These are phyloP conservation scores for Hoplias malabaricus DNA, from an alignment of 2,113 vertebrate genomes.

Conservation along the genomic window DNA sequence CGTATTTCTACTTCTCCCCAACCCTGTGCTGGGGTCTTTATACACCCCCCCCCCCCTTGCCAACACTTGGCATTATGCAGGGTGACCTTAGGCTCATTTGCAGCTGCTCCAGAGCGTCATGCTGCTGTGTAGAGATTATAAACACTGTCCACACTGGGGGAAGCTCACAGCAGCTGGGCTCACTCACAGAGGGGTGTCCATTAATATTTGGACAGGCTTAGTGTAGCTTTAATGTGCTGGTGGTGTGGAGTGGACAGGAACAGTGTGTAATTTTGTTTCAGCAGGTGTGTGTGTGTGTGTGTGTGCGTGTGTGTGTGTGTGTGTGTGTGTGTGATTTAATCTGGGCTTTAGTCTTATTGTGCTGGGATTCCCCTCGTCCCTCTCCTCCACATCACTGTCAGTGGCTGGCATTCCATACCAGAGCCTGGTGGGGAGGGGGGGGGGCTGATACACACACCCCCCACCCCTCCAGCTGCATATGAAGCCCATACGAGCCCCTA, in stretches of 20 bases:
- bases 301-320: too few relatives aligned
- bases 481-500: background rate
- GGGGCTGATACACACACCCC: background rate
- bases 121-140: too few relatives aligned
- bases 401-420: slow-evolving; percentile 78
- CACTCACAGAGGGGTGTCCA: too few relatives aligned
- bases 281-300: slow-evolving; percentile 79
- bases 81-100: too few relatives aligned
- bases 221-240: background rate
- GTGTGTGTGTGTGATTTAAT: slow-evolving; percentile 77
- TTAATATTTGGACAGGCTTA: too few relatives aligned
- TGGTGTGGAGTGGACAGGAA: background rate
- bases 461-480: background rate
- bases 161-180: too few relatives aligned
- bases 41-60: too few relatives aligned
- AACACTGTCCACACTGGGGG: too few relatives aligned
- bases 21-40: too few relatives aligned
- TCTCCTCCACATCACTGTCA: slow-evolving; percentile 71
- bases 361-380: slow-evolving; percentile 74
- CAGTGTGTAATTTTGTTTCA: slow-evolving; percentile 66
- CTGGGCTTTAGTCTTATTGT: slow-evolving; percentile 76
- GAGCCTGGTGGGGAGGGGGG: slow-evolving; percentile 41
- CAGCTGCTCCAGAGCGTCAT: too few relatives aligned
- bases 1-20: too few relatives aligned
- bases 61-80: too few relatives aligned